Conservation (phyloP, 2,888 invertebrate species). For the Shargacucullia verbasci region DNA sequence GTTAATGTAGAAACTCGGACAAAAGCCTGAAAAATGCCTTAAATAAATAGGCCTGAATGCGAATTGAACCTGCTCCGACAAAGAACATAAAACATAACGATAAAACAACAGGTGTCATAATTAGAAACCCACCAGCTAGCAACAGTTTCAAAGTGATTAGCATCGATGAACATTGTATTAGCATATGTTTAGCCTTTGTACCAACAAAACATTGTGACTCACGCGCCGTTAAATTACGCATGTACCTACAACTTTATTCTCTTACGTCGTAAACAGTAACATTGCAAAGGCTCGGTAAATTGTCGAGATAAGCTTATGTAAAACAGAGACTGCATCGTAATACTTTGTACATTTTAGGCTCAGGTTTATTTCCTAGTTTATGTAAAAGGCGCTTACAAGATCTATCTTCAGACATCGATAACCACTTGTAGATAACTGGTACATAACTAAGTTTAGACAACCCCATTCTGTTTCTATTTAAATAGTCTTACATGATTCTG, state of each 20-base stretch:
- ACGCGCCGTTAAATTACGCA: slow-evolving; percentile 21
- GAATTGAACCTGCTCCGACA: background rate
- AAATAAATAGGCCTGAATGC: background rate
- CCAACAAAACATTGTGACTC: slow-evolving; percentile 54
- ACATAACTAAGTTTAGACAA: no score
- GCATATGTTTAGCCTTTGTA: slow-evolving; percentile 53
- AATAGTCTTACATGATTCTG: no score
- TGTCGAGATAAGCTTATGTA: no score
- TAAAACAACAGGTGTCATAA: slow-evolving; percentile 8
- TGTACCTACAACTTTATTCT: slow-evolving; percentile 20
- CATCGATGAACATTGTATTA: slow-evolving; percentile 56
- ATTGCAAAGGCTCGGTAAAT: slow-evolving; percentile 2
- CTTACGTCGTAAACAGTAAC: background rate
- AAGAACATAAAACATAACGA: slow-evolving; percentile 6
- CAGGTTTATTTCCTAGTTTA: background rate
- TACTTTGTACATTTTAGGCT: background rate
- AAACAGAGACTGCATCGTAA: background rate
- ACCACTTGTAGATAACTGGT: no score
- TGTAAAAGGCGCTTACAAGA: background rate
- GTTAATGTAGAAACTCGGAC: no score
- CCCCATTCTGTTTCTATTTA: background rate
- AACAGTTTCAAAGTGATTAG: slow-evolving; percentile 48
- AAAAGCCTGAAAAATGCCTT: no score
- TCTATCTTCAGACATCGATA: no score
- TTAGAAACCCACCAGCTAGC: slow-evolving; percentile 22